Percentiles rank a stretch among this genome's conserved stretches.
phyloP scores from a whole-genome alignment of 1,140 invertebrate species.

The Cotesia chilonis region DNA sequence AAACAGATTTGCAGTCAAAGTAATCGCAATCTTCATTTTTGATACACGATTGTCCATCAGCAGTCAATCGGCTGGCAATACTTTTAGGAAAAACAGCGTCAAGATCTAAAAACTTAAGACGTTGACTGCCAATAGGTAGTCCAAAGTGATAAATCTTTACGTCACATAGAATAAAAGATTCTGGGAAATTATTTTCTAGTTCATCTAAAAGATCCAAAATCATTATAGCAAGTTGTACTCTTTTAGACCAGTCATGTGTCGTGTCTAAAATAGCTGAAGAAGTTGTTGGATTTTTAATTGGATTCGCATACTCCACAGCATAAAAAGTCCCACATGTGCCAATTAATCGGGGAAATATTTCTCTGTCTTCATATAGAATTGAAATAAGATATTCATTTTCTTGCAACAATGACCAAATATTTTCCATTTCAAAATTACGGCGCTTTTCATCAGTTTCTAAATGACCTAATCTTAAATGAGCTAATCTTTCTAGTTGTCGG shows the following conservation, averaged over 20 bases:
- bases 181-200: constrained; percentile 67
- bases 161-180: constrained; percentile 73
- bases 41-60: constrained; percentile 62
- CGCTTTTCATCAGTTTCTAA: constrained; percentile 56
- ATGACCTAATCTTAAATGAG: constrained; percentile 58
- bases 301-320: constrained; percentile 71
- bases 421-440: constrained; percentile 69
- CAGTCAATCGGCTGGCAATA: constrained; percentile 61
- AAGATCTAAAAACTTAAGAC: constrained; percentile 70
- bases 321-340: constrained; percentile 74
- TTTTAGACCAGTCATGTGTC: constrained; percentile 54
- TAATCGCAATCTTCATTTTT: constrained; percentile 72
- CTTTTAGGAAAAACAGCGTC: constrained; percentile 67
- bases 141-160: constrained; percentile 76
- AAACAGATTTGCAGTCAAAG: constrained; percentile 72
- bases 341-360: constrained; percentile 72
- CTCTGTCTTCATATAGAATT: constrained; percentile 68
- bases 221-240: constrained; percentile 68
- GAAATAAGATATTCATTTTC: constrained; percentile 74
- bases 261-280: constrained; percentile 51
- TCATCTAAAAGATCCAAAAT: constrained; percentile 71
- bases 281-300: constrained; percentile 55
- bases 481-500: constrained; percentile 62
- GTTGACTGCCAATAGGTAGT: constrained; percentile 63
- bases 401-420: constrained; percentile 71